Conservation (phyloP, 2,888 invertebrate species). For the Lepetodrilus schrolli region DNA sequence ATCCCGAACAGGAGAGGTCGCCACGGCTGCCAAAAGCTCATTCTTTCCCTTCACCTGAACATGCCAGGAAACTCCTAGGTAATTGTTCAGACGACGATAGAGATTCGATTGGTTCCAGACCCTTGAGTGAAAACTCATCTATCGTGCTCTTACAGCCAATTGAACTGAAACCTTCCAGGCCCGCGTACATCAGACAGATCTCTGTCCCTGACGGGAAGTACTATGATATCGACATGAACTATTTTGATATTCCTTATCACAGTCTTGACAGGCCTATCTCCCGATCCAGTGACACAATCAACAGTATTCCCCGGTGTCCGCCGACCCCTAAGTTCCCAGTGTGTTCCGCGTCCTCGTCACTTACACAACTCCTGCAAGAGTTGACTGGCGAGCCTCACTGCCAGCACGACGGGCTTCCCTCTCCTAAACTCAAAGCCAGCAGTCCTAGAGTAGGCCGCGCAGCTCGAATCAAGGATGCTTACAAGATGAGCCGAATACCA, state of each 20-base stretch:
- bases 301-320: slow-evolving; percentile 61
- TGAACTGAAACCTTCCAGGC: slow-evolving; percentile 60
- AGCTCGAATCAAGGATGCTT: not conserved
- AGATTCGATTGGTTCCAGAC: slow-evolving; percentile 64
- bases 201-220: slow-evolving; percentile 53
- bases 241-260: slow-evolving; percentile 42
- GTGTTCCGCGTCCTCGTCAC: slow-evolving; percentile 56
- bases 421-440: not conserved
- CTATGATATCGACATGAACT: slow-evolving; percentile 46
- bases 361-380: slow-evolving; percentile 64
- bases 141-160: slow-evolving; percentile 66
- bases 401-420: slow-evolving; percentile 1
- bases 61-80: not conserved
- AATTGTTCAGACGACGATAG: slow-evolving; percentile 59
- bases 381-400: slow-evolving; percentile 42
- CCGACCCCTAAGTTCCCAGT: slow-evolving; percentile 68
- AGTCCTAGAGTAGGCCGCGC: not conserved
- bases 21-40: slow-evolving; percentile 29
- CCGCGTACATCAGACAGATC: slow-evolving; percentile 60
- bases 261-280: slow-evolving; percentile 57
- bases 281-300: slow-evolving; percentile 65
- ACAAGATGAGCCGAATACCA: not conserved
- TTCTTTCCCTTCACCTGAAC: slow-evolving; percentile 26
- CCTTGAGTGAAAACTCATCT: slow-evolving; percentile 66
- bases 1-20: not conserved